Base-by-base conservation (phyloP, 2,888 invertebrate species). In the Fragum fragum region DNA sequence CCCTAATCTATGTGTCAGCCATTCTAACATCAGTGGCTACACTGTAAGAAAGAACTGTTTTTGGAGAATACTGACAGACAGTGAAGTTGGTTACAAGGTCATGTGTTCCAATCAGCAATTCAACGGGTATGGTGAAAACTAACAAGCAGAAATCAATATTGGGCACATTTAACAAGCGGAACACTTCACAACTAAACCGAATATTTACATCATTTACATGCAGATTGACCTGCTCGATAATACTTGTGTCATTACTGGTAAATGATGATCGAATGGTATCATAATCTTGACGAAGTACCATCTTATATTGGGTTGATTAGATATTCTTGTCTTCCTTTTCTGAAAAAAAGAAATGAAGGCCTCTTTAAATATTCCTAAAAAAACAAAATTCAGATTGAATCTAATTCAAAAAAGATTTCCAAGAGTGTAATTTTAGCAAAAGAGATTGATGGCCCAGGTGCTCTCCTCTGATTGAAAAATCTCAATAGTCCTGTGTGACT, bases 61-160 rank as follows among this genome's bases (percentile, higher is more conserved):
- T 21, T 28, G 57, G 21, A n/a, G 69, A 55, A 76, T 76, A 81
- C 26, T 73, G 68, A 36, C 69, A 81, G 59, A 76, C 59, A 53
- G 73, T 63, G 6, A 81, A 68, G 21, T 59, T 29, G 7, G 69
- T 57, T 66, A 59, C 57, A 7, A 76, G 18, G 52, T 80, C 76
- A 26, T n/a, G 32, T 6, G 14, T n/a, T 59, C 57, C 72, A 32
- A 72, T 53, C 52, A 76, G 14, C 23, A 55, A 23, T 11, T 55
- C 0, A 42, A 57, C 68, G 23, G 80, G 75, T n/a, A 80, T 59
- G 42, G 72, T 47, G 28, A 80, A 61, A 52, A 76, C 11, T 28
- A 80, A 36, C 29, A 71, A 55, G 32, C 26, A 76, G 23, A 73
- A 57, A 7, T 63, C 63, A 18, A 26, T 55, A 29, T n/a, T 26